These are phyloP conservation scores for Drosophila suzukii DNA, from an alignment of 1,140 invertebrate species.

Conservation along the genomic window DNA sequence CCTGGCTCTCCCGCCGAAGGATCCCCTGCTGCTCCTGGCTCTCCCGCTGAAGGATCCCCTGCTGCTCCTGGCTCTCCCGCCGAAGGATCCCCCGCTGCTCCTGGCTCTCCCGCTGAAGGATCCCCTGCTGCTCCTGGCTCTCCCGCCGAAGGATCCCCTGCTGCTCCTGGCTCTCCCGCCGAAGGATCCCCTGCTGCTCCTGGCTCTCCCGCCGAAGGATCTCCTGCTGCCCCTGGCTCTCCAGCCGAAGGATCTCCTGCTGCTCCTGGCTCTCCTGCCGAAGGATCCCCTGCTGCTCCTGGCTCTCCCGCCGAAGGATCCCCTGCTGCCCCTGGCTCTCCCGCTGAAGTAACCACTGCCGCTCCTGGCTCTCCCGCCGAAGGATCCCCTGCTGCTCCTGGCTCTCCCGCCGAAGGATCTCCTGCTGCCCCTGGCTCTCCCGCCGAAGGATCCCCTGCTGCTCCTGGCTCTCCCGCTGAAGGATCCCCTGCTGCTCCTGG, in stretches of 20 bases:
- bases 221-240: constrained; percentile 10
- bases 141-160: constrained; percentile 13
- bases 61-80: constrained; percentile 10
- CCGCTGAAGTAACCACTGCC: constrained; percentile 3
- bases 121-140: neutral
- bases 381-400: constrained; percentile 12
- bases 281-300: constrained; percentile 7
- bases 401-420: neutral
- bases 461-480: constrained; percentile 11
- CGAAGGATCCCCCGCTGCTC: neutral
- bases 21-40: constrained; percentile 16
- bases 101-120: constrained; percentile 16
- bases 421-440: constrained; percentile 9
- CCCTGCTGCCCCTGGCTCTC: constrained; percentile 1
- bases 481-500: constrained; percentile 19
- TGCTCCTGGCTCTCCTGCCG: constrained; percentile 17
- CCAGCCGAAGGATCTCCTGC: constrained; percentile 7
- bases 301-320: constrained; percentile 4
- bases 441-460: neutral
- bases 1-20: constrained; percentile 14
- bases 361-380: neutral
- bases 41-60: constrained; percentile 2
- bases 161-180: constrained; percentile 11
- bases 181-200: neutral
- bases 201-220: neutral